Conservation (phyloP, 2,888 invertebrate genomes). For the Chrysomela aeneicollis region DNA sequence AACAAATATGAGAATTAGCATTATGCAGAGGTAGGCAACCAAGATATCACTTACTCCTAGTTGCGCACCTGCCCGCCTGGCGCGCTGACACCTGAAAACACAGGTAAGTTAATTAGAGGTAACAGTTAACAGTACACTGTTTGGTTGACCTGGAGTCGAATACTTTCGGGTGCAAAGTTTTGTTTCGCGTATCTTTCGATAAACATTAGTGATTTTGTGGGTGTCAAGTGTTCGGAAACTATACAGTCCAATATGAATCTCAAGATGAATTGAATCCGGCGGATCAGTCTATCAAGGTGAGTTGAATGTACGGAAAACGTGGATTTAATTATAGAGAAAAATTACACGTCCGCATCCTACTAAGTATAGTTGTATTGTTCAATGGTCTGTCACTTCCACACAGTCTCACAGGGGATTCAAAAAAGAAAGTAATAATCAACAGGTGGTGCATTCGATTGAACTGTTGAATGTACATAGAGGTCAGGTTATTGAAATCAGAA, state of each 20-base stretch:
- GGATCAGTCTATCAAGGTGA: slow-evolving; percentile 10
- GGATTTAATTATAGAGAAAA: slow-evolving; percentile 24
- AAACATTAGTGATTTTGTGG: slow-evolving; percentile 41
- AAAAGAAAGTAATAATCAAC: slow-evolving; percentile 12
- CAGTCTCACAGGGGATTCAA: too few relatives aligned
- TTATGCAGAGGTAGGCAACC: slow-evolving; percentile 22
- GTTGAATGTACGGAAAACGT: slow-evolving; percentile 3
- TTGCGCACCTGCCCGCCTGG: slow-evolving; percentile 40
- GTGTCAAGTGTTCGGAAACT: slow-evolving; percentile 19
- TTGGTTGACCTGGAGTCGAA: slow-evolving; percentile 39
- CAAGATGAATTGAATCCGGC: slow-evolving; percentile 29
- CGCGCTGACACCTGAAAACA: slow-evolving; percentile 42
- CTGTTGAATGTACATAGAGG: slow-evolving; percentile 17
- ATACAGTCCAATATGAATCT: slow-evolving; percentile 24
- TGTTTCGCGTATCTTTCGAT: slow-evolving; percentile 32
- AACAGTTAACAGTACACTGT: slow-evolving; percentile 43
- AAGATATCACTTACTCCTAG: slow-evolving; percentile 20
- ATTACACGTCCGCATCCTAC: slow-evolving; percentile 39
- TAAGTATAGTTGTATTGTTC: slow-evolving; percentile 28
- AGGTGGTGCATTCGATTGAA: slow-evolving; percentile 3
- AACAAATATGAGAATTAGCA: too few relatives aligned
- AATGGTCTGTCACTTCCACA: slow-evolving; percentile 36
- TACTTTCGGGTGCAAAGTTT: slow-evolving; percentile 20
- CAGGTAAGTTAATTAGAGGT: slow-evolving; percentile 49
- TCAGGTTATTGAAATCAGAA: slow-evolving; percentile 35